Evolutionary conservation across 1,140 invertebrate genomes (phyloP).

Genomic region (Drosophila jambulina): DNA sequence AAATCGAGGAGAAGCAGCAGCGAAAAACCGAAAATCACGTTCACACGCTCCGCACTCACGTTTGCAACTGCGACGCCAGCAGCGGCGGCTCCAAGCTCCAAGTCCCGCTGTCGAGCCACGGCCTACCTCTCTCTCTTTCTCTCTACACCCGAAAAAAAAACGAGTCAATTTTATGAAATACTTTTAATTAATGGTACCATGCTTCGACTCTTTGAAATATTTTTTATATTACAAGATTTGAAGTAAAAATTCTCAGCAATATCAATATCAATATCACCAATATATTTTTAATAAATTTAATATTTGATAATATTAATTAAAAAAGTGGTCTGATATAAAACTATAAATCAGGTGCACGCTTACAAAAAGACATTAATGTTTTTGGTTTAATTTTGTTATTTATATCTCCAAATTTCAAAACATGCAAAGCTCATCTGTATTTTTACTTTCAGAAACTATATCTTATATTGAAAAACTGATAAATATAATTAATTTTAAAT

Average conservation of each 20-base stretch:
- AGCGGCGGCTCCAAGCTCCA: slow-evolving; percentile 36
- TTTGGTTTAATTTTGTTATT: background rate
- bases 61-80: slow-evolving; percentile 74
- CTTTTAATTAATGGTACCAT: background rate
- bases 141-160: background rate
- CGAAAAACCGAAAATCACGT: slow-evolving; percentile 69
- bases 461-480: background rate
- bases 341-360: no score
- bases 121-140: slow-evolving; percentile 26
- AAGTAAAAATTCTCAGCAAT: background rate
- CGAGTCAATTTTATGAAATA: no score
- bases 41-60: slow-evolving; percentile 84
- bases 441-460: background rate
- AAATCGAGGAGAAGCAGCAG: slow-evolving; percentile 14
- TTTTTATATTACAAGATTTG: background rate
- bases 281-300: no score
- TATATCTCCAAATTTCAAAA: background rate
- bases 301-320: no score
- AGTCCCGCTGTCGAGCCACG: slow-evolving; percentile 22
- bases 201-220: background rate
- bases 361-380: no score
- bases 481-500: background rate
- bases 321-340: background rate
- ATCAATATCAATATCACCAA: no score
- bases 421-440: background rate